Base-by-base conservation (phyloP, 2,888 invertebrate species). In the Latheticus oryzae region DNA sequence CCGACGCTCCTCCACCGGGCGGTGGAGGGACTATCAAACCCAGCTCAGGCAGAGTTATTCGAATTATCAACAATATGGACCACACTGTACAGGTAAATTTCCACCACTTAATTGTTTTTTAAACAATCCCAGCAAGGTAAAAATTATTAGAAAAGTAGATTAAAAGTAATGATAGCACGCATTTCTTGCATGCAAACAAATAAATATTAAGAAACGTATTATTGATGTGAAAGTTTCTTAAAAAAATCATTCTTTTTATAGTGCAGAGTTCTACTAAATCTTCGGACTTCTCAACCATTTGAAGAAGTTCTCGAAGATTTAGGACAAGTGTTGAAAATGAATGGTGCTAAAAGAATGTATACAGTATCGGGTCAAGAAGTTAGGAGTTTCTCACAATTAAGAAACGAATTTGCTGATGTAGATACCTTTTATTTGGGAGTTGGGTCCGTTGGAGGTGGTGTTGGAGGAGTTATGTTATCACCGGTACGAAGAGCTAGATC, bases 331-430 rank as follows among this genome's bases (percentile, higher is more conserved):
- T 82, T 97, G 62, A 94, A 93, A 82, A 92, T 94, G 88, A 92
- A 87, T 72, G 91, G 93, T 58, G 93, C 93, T 63, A 91, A 92
- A 77, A 85, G 91, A 76, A 93, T 95, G 89, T 95, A 91, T 80
- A 95, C 96, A 17, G 91, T 93, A 35, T 89, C 90, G 21, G 93
- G 94, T 21, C 94, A 93, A 82, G 93, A 95, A 87, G 96, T 96
- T 1, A 85, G 93, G 68, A 95, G 96, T 77, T 97, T 95, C 78
- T 95, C 95, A 0, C 96, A 96, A 72, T 81, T 97, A 45, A 85
- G 95, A 37, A 93, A 95, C 76, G 96, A 96, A 76, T 93, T 95
- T 73, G 90, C 92, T 7, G 93, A 94, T 71, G 89, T 93, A 47
- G 94, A 95, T 75, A 93, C 93, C 2, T 96, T 96, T 79, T 94